These are phyloP conservation scores for Drosophila gunungcola DNA, from an alignment of 1,140 invertebrate genomes.

Conservation along the genomic window DNA sequence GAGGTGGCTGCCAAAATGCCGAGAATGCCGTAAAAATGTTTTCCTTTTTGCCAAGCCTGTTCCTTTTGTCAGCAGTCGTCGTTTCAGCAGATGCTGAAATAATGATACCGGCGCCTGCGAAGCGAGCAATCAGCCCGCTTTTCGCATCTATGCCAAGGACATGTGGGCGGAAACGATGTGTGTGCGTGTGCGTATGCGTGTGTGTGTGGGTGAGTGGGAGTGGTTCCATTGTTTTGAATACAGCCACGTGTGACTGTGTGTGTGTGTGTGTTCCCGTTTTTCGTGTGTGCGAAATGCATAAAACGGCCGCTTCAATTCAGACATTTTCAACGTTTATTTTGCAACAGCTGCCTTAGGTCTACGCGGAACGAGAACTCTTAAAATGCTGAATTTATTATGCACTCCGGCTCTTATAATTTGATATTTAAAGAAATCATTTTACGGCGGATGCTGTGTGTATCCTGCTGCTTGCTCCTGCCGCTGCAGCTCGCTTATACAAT, in stretches of 20 bases:
- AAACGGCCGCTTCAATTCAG: slow-evolving; percentile 29
- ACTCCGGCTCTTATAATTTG: slow-evolving; percentile 43
- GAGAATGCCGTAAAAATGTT: slow-evolving; percentile 51
- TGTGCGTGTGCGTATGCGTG: not conserved
- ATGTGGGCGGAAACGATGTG: slow-evolving; percentile 16
- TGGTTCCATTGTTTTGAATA: slow-evolving; percentile 61
- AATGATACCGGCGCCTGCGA: slow-evolving; percentile 61
- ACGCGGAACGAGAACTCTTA: slow-evolving; percentile 61
- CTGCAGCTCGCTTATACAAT: slow-evolving; percentile 60
- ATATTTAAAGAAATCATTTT: slow-evolving; percentile 66
- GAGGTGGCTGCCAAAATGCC: slow-evolving; percentile 32
- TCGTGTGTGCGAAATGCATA: slow-evolving; percentile 10
- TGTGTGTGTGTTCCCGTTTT: not conserved
- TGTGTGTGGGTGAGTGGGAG: not conserved
- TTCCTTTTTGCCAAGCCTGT: slow-evolving; percentile 17
- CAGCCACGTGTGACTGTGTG: slow-evolving; percentile 5
- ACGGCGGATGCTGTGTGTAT: slow-evolving; percentile 17
- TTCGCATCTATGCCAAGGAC: slow-evolving; percentile 73
- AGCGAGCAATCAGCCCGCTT: slow-evolving; percentile 67
- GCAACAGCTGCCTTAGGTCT: slow-evolving; percentile 73
- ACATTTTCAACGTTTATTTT: slow-evolving; percentile 75
- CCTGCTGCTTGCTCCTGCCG: slow-evolving; percentile 7
- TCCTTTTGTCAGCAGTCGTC: slow-evolving; percentile 26
- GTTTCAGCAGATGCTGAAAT: slow-evolving; percentile 47
- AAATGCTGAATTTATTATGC: slow-evolving; percentile 52